Evolutionary conservation across 2,113 vertebrate species (phyloP).

Genomic region (Peucedramus taeniatus): DNA sequence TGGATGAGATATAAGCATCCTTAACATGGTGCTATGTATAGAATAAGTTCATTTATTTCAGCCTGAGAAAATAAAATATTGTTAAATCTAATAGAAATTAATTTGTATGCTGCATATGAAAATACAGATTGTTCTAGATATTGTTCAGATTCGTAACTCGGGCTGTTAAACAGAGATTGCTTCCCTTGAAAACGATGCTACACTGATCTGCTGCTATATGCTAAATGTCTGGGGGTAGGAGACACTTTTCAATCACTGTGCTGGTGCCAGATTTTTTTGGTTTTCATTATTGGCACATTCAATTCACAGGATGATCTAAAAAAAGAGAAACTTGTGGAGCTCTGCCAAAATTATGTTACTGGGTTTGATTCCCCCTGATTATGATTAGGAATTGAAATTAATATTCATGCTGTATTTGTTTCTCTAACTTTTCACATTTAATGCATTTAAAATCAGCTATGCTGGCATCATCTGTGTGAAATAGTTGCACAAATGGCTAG

Average conservation of each 20-base stretch:
- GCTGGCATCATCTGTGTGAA: neutral
- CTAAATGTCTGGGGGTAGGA: neutral
- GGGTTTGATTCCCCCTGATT: neutral
- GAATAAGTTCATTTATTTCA: neutral
- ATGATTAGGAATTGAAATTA: neutral
- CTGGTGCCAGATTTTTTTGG: neutral
- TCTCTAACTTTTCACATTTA: neutral
- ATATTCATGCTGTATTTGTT: constrained; percentile 12
- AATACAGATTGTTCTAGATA: neutral
- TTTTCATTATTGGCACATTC: neutral
- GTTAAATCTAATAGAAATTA: neutral
- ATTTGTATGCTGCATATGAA: neutral
- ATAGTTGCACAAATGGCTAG: neutral
- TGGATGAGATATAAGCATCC: neutral
- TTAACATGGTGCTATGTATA: neutral
- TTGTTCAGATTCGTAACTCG: neutral
- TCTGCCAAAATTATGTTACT: neutral
- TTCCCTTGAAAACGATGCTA: neutral
- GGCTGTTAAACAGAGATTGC: neutral
- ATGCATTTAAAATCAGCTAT: constrained; percentile 21
- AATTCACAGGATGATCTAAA: neutral
- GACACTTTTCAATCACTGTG: neutral
- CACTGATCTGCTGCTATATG: neutral
- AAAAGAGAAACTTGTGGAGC: neutral
- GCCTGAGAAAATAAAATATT: neutral